Percentiles rank a stretch among this genome's conserved stretches.
These are phyloP conservation scores for Trilocha varians DNA, from an alignment of 2,888 invertebrate genomes.

Conservation along the genomic window DNA sequence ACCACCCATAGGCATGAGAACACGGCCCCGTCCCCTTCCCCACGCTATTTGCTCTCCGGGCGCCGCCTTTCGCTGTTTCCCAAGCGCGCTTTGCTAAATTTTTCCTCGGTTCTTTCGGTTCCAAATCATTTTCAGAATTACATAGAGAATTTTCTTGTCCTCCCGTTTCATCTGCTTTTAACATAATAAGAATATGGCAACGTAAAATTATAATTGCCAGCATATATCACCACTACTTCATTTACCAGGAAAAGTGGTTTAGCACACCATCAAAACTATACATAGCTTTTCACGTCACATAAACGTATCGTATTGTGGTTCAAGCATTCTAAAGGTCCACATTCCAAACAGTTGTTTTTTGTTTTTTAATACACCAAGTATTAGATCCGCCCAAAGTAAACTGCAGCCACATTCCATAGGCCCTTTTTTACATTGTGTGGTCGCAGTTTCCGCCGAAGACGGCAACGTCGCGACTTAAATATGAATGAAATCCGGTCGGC, in stretches of 20 bases:
- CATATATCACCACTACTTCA: too few relatives aligned
- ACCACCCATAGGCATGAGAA: constrained; percentile 73
- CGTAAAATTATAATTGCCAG: too few relatives aligned
- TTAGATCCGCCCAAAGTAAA: constrained; percentile 64
- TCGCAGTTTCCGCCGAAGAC: constrained; percentile 71
- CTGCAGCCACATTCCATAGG: constrained; percentile 68
- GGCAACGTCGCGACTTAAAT: constrained; percentile 71
- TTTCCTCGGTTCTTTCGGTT: constrained; percentile 45
- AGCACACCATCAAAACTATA: too few relatives aligned
- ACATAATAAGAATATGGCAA: too few relatives aligned
- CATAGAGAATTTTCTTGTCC: too few relatives aligned
- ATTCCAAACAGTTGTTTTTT: constrained; percentile 54
- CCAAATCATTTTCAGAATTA: too few relatives aligned
- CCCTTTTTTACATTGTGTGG: constrained; percentile 72
- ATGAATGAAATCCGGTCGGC: constrained; percentile 72
- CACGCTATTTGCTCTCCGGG: constrained; percentile 52
- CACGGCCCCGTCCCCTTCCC: constrained; percentile 64
- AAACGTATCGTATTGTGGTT: too few relatives aligned
- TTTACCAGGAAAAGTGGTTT: too few relatives aligned
- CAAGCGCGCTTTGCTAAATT: constrained; percentile 62
- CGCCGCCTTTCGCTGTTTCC: constrained; percentile 66
- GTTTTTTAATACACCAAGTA: constrained; percentile 46
- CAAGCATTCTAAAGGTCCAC: constrained; percentile 36
- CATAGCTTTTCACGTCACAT: too few relatives aligned
- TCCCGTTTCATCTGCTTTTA: too few relatives aligned